Conservation (phyloP, 2,797 vertebrate species). For the Melanotaenia parkinsoni region DNA sequence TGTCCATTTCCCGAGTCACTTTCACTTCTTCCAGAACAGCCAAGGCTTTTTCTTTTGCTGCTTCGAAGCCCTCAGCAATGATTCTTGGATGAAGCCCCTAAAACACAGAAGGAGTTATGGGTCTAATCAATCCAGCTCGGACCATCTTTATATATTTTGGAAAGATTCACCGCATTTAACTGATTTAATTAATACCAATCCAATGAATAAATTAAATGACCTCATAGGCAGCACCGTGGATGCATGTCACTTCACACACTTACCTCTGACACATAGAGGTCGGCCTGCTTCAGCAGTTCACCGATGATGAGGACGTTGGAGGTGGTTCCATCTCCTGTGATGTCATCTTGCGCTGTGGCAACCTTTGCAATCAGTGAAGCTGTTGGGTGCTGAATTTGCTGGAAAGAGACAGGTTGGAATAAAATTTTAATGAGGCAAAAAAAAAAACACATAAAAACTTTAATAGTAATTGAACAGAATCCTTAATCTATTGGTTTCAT, state of each 20-base stretch:
- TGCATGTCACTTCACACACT: background rate
- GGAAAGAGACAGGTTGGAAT: background rate
- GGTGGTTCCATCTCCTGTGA: conserved; percentile 98
- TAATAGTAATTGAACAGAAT: too few species aligned
- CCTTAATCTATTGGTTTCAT: too few species aligned
- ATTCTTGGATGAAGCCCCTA: conserved; percentile 97
- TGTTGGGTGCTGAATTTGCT: conserved; percentile 99
- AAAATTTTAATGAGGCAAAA: background rate
- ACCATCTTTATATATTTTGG: background rate
- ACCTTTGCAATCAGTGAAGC: conserved; percentile 98
- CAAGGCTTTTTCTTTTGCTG: conserved; percentile 92
- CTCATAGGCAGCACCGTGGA: background rate
- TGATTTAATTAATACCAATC: background rate
- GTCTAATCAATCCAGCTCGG: background rate
- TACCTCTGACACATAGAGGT: conserved; percentile 97
- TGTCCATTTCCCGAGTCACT: conserved; percentile 89
- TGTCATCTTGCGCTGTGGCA: conserved; percentile 97
- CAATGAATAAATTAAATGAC: background rate
- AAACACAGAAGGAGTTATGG: background rate
- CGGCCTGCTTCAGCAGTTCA: conserved; percentile 96
- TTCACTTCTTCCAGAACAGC: conserved; percentile 90
- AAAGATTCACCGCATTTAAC: background rate
- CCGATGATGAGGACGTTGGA: conserved; percentile 98
- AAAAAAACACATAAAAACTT: background rate
- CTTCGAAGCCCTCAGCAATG: conserved; percentile 95